A percentile compares a stretch with the other conserved stretches of the same genome.
Evolutionary conservation across 2,888 invertebrate species (phyloP).

Genomic region (Erynnis tages): DNA sequence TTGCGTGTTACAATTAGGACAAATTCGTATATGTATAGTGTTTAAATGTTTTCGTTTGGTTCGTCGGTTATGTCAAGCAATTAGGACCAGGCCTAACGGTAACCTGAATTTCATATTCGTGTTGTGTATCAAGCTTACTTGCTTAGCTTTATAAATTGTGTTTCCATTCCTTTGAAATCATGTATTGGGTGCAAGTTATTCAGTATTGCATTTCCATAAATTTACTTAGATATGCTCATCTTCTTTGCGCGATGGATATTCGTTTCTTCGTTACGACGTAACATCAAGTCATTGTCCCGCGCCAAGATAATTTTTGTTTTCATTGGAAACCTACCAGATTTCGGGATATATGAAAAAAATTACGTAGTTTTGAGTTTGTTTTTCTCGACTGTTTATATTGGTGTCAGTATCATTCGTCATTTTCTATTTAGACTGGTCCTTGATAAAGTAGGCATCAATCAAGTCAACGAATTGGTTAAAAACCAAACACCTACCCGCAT

Average conservation of each 20-base stretch:
- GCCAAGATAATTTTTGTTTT: constrained; percentile 7
- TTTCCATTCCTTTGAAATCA: neutral
- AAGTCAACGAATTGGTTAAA: too few species aligned
- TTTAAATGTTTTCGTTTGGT: too few species aligned
- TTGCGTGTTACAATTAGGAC: too few species aligned
- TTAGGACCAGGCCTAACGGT: too few species aligned
- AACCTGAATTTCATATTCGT: neutral
- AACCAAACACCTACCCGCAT: too few species aligned
- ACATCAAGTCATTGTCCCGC: constrained; percentile 6
- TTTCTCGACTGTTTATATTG: neutral
- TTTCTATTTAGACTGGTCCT: neutral
- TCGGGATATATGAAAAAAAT: neutral
- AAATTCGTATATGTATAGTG: too few species aligned
- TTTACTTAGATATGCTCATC: too few species aligned
- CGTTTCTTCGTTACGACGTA: neutral
- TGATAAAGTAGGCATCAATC: too few species aligned
- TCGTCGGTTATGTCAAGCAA: too few species aligned
- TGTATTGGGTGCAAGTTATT: neutral
- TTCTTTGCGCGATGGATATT: neutral
- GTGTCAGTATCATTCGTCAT: neutral
- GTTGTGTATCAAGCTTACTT: neutral
- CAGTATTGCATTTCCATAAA: neutral
- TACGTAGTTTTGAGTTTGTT: neutral
- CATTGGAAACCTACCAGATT: constrained; percentile 18
- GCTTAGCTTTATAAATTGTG: neutral